Evolutionary conservation across 2,888 invertebrate species (phyloP).

Genomic region (Sclerodermus sp.): DNA sequence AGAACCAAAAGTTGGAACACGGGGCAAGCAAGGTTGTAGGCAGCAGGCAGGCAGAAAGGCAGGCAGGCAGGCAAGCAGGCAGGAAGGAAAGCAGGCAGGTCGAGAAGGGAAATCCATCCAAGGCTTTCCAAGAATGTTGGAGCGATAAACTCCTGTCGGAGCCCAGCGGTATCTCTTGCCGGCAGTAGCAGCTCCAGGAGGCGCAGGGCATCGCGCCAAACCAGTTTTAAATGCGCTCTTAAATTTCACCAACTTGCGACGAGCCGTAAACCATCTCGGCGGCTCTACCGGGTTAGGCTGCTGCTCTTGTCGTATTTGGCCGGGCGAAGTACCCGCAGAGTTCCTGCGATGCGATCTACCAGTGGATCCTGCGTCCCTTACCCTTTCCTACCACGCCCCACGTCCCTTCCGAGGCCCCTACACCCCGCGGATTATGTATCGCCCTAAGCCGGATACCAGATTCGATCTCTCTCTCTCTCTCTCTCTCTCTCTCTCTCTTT

Average conservation of each 20-base stretch:
- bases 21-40: constrained; percentile 1
- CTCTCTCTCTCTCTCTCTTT: background rate
- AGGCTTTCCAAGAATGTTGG: constrained; percentile 55
- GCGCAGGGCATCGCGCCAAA: constrained; percentile 57
- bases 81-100: constrained; percentile 24
- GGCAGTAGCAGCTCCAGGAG: constrained; percentile 47
- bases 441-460: constrained; percentile 35
- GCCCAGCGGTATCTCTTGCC: constrained; percentile 48
- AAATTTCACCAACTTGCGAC: constrained; percentile 55
- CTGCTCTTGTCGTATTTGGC: constrained; percentile 46
- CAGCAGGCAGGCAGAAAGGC: constrained; percentile 6
- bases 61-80: constrained; percentile 21
- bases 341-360: constrained; percentile 41
- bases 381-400: constrained; percentile 18
- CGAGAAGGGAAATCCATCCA: constrained; percentile 52
- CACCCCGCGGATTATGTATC: constrained; percentile 37
- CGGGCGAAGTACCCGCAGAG: constrained; percentile 44
- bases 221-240: constrained; percentile 58
- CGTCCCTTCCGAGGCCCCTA: constrained; percentile 30
- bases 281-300: constrained; percentile 48
- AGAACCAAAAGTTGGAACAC: background rate
- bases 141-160: constrained; percentile 56
- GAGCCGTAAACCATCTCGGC: constrained; percentile 56
- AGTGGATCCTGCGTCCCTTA: constrained; percentile 30
- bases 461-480: constrained; percentile 26